These are phyloP conservation scores for Oegoconia quadripuncta DNA, from an alignment of 2,888 invertebrate genomes.

Conservation along the genomic window DNA sequence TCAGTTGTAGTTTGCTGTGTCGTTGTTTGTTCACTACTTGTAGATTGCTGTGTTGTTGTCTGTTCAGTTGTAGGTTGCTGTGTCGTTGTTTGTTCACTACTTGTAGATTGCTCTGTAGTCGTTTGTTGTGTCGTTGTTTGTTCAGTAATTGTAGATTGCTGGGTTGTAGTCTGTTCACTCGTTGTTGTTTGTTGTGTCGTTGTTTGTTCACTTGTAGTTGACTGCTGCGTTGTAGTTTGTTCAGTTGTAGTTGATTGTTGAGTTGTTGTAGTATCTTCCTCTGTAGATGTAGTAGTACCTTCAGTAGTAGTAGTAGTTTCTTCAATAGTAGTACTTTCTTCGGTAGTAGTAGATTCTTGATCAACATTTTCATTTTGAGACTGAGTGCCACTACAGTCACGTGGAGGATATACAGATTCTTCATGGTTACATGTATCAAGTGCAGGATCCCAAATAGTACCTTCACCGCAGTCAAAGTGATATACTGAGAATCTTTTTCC, in stretches of 20 bases:
- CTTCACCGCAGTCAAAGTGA: conserved; percentile 83
- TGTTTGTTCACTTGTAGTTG: conserved; percentile 20
- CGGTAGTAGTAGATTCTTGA: conserved; percentile 25
- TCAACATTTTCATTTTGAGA: conserved; percentile 37
- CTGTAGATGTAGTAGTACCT: conserved; percentile 16
- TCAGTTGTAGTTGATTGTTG: conserved; percentile 19
- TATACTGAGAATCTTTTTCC: conserved; percentile 79
- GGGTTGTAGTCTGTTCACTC: conserved; percentile 21
- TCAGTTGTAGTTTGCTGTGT: conserved; percentile 16
- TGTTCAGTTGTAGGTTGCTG: conserved; percentile 25
- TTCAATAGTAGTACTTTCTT: conserved; percentile 18
- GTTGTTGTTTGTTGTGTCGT: conserved; percentile 21
- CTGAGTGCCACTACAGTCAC: conserved; percentile 57
- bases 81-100: conserved; percentile 26
- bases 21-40: conserved; percentile 22
- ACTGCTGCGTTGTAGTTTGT: conserved; percentile 18
- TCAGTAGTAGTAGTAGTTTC: conserved; percentile 28
- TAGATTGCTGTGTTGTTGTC: conserved; percentile 28
- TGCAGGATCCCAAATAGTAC: conserved; percentile 85
- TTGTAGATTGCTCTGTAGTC: conserved; percentile 20
- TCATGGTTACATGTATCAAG: conserved; percentile 83
- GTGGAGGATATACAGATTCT: conserved; percentile 81
- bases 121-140: conserved; percentile 26
- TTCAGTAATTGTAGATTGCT: conserved; percentile 28
- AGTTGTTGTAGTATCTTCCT: conserved; percentile 14